A percentile compares a stretch with the other conserved stretches of the same genome.
phyloP scores from a whole-genome alignment of 1,140 invertebrate species.

The Apis florea region DNA sequence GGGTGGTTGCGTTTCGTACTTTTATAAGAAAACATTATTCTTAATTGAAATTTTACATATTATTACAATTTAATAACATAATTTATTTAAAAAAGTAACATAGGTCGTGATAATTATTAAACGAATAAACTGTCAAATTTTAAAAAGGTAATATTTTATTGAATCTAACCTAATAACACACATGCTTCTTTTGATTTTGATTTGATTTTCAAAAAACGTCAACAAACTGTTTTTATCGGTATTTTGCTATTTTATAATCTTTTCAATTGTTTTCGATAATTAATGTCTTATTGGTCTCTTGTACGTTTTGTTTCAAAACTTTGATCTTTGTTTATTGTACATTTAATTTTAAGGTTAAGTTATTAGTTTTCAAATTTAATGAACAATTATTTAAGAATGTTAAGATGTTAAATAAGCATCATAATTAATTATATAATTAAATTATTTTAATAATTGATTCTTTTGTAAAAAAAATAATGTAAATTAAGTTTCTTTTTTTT shows the following conservation, averaged over 20 bases:
- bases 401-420: background rate
- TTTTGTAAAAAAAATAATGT: background rate
- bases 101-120: background rate
- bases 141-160: conserved; percentile 17
- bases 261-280: conserved; percentile 1
- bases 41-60: conserved; percentile 21
- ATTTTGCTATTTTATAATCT: background rate
- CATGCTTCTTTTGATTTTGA: conserved; percentile 12
- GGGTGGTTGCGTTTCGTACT: conserved; percentile 45
- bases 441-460: background rate
- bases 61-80: background rate
- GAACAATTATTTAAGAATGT: background rate
- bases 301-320: background rate
- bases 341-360: conserved; percentile 40
- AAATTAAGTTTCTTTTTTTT: background rate
- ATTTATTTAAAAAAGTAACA: background rate
- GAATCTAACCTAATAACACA: conserved; percentile 41
- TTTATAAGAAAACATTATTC: conserved; percentile 44
- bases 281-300: background rate
- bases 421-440: background rate
- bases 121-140: conserved; percentile 27
- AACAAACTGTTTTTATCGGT: background rate
- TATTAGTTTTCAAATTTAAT: conserved; percentile 16
- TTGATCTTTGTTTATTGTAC: conserved; percentile 38
- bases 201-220: background rate